Conservation (phyloP, 2,113 vertebrate genomes). For the Craseonycteris thonglongyai region DNA sequence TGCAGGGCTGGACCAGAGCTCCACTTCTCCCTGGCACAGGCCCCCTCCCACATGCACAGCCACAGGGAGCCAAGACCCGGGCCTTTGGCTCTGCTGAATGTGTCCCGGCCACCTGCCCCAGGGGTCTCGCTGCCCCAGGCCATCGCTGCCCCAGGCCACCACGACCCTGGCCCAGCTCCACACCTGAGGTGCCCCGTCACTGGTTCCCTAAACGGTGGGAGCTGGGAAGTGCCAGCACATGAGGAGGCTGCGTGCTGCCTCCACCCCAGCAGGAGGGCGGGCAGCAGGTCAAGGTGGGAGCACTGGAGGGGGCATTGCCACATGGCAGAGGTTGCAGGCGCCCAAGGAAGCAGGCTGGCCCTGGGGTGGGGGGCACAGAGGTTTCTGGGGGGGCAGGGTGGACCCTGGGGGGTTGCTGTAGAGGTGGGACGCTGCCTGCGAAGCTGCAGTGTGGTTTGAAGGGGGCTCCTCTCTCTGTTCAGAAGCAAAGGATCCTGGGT, state of each 20-base stretch:
- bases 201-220: not conserved
- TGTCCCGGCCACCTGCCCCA: too few relatives aligned
- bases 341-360: not conserved
- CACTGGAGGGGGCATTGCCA: fast-evolving
- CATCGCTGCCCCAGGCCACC: fast-evolving
- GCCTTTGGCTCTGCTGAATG: not conserved
- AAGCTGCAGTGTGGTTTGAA: too few relatives aligned
- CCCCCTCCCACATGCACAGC: not conserved
- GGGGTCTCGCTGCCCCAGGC: fast-evolving
- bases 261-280: not conserved
- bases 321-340: not conserved
- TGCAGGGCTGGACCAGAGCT: not conserved
- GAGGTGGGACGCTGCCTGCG: fast-evolving
- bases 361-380: not conserved
- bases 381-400: too few relatives aligned
- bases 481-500: not conserved
- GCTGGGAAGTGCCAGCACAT: not conserved
- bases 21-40: not conserved
- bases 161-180: not conserved
- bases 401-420: not conserved
- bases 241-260: too few relatives aligned
- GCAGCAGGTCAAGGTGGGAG: not conserved
- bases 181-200: fast-evolving
- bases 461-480: not conserved
- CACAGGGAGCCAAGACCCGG: too few relatives aligned